Percentiles rank a stretch among this genome's conserved stretches.
Evolutionary conservation across 2,113 vertebrate genomes (phyloP).

Genomic region (Istiophorus platypterus): DNA sequence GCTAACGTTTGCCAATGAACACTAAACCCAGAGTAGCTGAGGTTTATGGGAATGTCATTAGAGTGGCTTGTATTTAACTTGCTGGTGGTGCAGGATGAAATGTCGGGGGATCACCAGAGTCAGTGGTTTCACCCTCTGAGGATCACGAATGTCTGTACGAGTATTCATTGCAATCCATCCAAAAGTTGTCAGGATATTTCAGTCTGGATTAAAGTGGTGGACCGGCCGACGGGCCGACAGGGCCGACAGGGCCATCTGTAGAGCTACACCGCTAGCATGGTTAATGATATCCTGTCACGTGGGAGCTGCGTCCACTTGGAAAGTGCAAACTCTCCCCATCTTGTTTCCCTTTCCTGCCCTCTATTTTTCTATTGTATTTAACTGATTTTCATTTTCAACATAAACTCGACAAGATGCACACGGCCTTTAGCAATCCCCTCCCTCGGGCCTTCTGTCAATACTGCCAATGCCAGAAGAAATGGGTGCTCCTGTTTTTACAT

Average conservation of each 20-base stretch:
- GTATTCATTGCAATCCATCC: too few relatives aligned
- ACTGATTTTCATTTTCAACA: conserved; percentile 23
- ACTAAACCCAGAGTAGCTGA: background rate
- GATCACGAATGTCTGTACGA: background rate
- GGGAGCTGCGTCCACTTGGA: background rate
- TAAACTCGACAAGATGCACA: conserved; percentile 7
- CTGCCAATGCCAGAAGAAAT: conserved; percentile 75
- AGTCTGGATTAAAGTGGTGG: background rate
- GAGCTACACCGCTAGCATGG: background rate
- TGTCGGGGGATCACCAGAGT: too few relatives aligned
- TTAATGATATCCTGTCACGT: conserved; percentile 13
- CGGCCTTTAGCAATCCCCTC: conserved; percentile 5
- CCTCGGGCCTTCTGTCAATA: conserved; percentile 35
- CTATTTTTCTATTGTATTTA: background rate
- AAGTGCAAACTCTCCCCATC: background rate
- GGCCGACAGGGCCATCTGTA: background rate
- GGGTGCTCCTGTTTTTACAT: conserved; percentile 70
- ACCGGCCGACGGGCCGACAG: background rate
- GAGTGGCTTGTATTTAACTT: background rate
- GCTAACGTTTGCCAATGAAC: background rate
- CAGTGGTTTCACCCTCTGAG: background rate
- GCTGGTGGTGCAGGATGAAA: too few relatives aligned
- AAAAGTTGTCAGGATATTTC: background rate
- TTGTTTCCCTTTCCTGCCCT: background rate
- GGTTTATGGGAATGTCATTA: background rate